phyloP scores from a whole-genome alignment of 2,113 vertebrate species.

The Oryzias javanicus region DNA sequence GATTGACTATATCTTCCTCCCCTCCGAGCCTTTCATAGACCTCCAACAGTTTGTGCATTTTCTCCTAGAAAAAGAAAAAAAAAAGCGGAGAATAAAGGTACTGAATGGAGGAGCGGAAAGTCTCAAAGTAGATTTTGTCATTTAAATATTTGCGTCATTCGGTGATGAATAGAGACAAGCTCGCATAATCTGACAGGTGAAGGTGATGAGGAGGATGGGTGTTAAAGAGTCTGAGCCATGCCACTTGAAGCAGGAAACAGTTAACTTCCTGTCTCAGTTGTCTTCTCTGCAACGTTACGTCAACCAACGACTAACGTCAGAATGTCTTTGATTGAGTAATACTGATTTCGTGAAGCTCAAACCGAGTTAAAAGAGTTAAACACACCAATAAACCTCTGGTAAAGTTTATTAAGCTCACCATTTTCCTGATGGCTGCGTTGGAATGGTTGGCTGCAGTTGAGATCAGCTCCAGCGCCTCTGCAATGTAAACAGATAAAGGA shows the following conservation, averaged over 20 bases:
- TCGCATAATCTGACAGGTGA: conserved; percentile 19
- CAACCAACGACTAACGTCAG: conserved; percentile 34
- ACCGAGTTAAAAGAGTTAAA: not conserved
- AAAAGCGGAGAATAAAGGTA: conserved; percentile 1
- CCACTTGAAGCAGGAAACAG: conserved; percentile 70
- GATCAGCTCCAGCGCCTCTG: conserved; percentile 97
- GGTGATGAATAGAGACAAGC: conserved; percentile 11
- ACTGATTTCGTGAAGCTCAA: not conserved
- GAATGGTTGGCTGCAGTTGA: conserved; percentile 96
- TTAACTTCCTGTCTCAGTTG: conserved; percentile 69
- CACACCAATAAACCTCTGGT: not conserved
- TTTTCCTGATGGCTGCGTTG: conserved; percentile 94
- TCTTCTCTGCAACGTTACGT: too few species aligned
- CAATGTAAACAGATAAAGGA: conserved; percentile 31
- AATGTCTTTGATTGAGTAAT: conserved; percentile 29
- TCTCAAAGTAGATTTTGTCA: conserved; percentile 7
- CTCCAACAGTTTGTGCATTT: conserved; percentile 96
- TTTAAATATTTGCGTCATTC: conserved; percentile 1
- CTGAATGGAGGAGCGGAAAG: conserved; percentile 1
- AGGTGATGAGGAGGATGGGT: conserved; percentile 24
- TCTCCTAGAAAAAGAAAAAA: conserved; percentile 79
- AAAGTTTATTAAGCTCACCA: conserved; percentile 77
- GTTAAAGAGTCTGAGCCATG: conserved; percentile 36
- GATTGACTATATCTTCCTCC: conserved; percentile 96
- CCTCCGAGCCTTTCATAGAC: conserved; percentile 93